Conservation (phyloP, 1,140 invertebrate genomes). For the Brachionus angularis region DNA sequence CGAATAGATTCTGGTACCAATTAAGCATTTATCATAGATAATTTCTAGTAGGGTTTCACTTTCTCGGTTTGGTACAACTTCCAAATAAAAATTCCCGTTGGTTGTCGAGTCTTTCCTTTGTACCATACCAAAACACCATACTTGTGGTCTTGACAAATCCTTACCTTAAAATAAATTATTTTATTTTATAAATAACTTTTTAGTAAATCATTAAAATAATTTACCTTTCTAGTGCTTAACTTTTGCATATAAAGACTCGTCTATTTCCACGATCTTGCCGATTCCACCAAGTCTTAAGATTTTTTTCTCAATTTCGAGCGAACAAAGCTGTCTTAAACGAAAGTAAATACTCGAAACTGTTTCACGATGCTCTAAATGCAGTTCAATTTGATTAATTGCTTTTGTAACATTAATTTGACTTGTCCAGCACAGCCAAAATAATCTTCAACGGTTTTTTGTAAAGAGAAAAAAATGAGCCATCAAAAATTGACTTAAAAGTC, state of each 20-base stretch:
- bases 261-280: not conserved
- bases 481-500: not conserved
- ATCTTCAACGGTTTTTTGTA: not conserved
- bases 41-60: not conserved
- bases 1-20: no score
- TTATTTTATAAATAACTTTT: not conserved
- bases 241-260: not conserved
- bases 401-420: not conserved
- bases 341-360: not conserved
- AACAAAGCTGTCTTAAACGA: not conserved
- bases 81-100: not conserved
- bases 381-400: not conserved
- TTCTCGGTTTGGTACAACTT: not conserved
- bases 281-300: not conserved
- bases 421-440: not conserved
- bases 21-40: constrained; percentile 1
- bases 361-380: not conserved
- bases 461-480: not conserved
- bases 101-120: not conserved
- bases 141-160: not conserved
- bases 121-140: not conserved
- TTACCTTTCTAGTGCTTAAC: not conserved
- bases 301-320: not conserved
- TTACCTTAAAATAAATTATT: not conserved
- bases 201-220: not conserved